Base-by-base conservation (phyloP, 2,888 invertebrate genomes). In the Drosophila vallismaia region DNA sequence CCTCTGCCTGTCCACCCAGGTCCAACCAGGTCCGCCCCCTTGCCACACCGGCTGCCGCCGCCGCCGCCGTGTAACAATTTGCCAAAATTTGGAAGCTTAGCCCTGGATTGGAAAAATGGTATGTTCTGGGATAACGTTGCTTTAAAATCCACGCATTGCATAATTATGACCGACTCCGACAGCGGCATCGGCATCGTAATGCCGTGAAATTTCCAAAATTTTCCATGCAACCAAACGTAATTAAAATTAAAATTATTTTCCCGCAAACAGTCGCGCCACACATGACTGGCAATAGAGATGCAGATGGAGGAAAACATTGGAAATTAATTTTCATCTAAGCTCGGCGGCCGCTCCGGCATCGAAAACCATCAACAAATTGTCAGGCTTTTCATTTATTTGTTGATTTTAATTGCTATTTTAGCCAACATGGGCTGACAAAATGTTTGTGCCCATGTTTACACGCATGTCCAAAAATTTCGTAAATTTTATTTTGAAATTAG, bases 241-340 rank as follows among this genome's bases (percentile, higher is more conserved):
- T 86, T 88, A 76, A 83, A 88, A 84, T 84, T 74, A 88, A 88
- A 88, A 87, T 82, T 77, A 85, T 79, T 86, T 84, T 78, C 71
- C 54, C 68, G 67, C 58, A 64, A 55, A 75, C 56, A 42, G 33
- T 46, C 40, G 24, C 33, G 24, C 44, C 44, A 46, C 60, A 36
- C 51, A 67, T 46, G 33, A n/a, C 26, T 24, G 48, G 31, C 14
- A 48, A 53, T 44, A 10, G 40, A n/a, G 40, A 42, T 28, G 48
- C 50, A 57, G 59, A 57, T 58, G 70, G 62, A 55, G 83, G 69
- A 71, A 68, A 71, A 69, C 75, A 81, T 81, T 78, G 71, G 51
- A 81, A 84, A 86, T 81, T 86, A 71, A 86, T 84, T 87, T 85
- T 66, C 63, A 62, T 74, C 79, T 52, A 62, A 79, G 51, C 60